These are phyloP conservation scores for Magallana nippona DNA, from an alignment of 2,888 invertebrate species.

Conservation along the genomic window DNA sequence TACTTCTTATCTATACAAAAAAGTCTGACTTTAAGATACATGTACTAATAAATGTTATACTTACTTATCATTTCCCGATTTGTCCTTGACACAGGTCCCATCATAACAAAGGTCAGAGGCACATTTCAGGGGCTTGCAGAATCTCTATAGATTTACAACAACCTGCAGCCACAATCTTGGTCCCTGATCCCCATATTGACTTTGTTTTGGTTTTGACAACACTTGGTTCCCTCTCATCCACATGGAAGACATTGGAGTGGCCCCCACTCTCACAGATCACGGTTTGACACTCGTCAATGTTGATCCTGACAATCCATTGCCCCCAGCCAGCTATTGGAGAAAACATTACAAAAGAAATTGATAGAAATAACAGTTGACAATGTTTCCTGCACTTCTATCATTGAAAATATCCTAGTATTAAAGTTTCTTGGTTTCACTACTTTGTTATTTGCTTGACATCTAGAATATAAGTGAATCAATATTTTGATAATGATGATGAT, in stretches of 20 bases:
- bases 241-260: constrained; percentile 93
- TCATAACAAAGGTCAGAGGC: constrained; percentile 87
- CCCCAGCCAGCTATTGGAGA: constrained; percentile 96
- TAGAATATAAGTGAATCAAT: too few species aligned
- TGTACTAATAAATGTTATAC: too few species aligned
- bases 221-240: constrained; percentile 71
- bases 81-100: constrained; percentile 88
- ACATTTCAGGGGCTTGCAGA: constrained; percentile 93
- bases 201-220: constrained; percentile 99
- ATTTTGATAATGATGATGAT: not conserved
- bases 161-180: constrained; percentile 91
- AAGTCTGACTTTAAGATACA: not conserved
- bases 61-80: constrained; percentile 69
- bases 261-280: constrained; percentile 84
- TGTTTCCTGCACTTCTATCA: too few species aligned
- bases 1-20: too few species aligned
- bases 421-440: too few species aligned
- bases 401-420: too few species aligned
- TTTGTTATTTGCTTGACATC: too few species aligned
- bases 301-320: constrained; percentile 99
- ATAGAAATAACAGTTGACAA: not conserved
- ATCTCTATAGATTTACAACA: constrained; percentile 82
- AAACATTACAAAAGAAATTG: constrained; percentile 82
- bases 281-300: constrained; percentile 85
- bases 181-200: constrained; percentile 93